Base-by-base conservation (phyloP, 92 coral and sea anemone species). In the Micromussa lordhowensis region DNA sequence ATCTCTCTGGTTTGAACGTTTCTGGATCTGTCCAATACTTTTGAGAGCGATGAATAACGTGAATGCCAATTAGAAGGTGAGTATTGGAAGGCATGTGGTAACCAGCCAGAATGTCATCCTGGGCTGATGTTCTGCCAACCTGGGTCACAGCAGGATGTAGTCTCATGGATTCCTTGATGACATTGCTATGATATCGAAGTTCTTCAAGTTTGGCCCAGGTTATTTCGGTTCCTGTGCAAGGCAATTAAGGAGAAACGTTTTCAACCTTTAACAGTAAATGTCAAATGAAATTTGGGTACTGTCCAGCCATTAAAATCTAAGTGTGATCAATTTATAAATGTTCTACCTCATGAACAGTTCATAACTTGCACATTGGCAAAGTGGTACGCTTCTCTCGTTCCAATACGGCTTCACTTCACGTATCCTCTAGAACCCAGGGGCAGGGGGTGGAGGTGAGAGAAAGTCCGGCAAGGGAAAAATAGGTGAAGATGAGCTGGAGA, bases 131-230 rank as follows among this genome's bases (percentile, higher is more conserved):
- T 31, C 96, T 86, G 72, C 86, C 78, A 18, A 57, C 54, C 68
- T 29, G 5, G 80, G 22, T n/a, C 70, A 77, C 92, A n/a, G 94
- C 94, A 17, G 94, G 84, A 30, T 90, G 89, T 5, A 94, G 90
- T 49, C 96, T 94, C 68, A 94, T 34, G 14, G 93, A 85, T 79
- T 94, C 96, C 59, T 92, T 92, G 85, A 82, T 85, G 29, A 89
- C 91, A 77, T 84, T 64, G 5, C 75, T 68, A 55, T 89, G 79
- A 78, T 85, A 92, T 28, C 85, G 80, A 38, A 92, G 78, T 80
- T 86, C 38, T 18, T 86, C 90, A 44, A 92, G 81, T 22, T 66
- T 84, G 10, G 44, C 72, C 95, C 95, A 92, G 17, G 90, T 85
- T 49, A 91, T 24, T 17, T 90, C 89, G 26, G 76, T 51, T 18